Evolutionary conservation across 2,797 vertebrate genomes (phyloP), one percentile per base, ranked within the genome.

Genomic region (Chlorospingus semifuscus): DNA sequence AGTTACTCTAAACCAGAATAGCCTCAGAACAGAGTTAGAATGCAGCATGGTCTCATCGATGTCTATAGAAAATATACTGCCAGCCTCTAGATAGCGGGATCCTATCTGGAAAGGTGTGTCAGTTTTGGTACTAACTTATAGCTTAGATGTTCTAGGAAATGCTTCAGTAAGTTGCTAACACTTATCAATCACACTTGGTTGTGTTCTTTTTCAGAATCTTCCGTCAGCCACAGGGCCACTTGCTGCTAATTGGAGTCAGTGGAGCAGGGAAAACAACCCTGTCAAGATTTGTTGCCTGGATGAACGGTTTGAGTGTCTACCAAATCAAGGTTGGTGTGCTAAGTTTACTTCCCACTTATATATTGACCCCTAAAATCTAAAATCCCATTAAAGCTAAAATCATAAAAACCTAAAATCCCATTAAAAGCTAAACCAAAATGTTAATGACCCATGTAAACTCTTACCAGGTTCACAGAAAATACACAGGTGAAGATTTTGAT

Each of bases 271-370:
- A 99, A 94, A 99, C 99, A 5, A 99, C 99, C 0, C 98, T 99
- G 42, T 99, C 99, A 14, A 99, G 99, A 86, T 99, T 99, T 12
- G 99, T 99, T 61, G 99, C 99, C 93, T 99, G 99, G 99, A 99
- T 99, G 99, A 99, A 99, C 0, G 99, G 99, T 53, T 97, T 99
- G 63, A 99, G 99, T 21, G 99, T 99, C 53, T 99, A 99, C 96
- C 99, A 99, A 97, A 99, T 99, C 88, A 99, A 99, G 99, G 99
- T 99, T 60, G 41, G 97, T 75, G 3, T 85, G 18, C 32, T 66
- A 49, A 37, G 8, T 53, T 92, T 81, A 15, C 22, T 60, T 71
- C 18, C 2, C 2, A 5, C 24, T 69, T 68, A 37, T 12, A 32
- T 78, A 80, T 19, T 16, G 8, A 22, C 24, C 12, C 10, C 65